Conservation (phyloP, 2,113 vertebrate species). For the Percina caprodes region DNA sequence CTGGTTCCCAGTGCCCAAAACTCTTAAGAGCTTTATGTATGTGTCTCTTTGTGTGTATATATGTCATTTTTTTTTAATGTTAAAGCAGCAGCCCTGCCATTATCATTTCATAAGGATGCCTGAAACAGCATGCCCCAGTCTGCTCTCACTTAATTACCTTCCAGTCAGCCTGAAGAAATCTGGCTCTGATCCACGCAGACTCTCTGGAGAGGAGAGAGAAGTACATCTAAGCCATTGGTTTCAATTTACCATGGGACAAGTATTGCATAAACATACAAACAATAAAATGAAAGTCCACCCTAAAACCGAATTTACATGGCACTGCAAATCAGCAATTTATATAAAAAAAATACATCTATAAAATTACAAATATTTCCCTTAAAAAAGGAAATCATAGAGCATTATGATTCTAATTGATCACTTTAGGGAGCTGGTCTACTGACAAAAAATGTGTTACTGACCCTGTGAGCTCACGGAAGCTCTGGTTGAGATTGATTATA, state of each 20-base stretch:
- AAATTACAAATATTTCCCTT: constrained; percentile 1
- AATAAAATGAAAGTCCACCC: constrained; percentile 31
- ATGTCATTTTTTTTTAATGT: constrained; percentile 30
- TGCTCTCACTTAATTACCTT: constrained; percentile 81
- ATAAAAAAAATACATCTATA: not conserved
- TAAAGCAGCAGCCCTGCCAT: constrained; percentile 54
- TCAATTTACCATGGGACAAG: constrained; percentile 69
- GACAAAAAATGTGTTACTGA: constrained; percentile 15
- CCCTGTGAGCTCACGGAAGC: constrained; percentile 1
- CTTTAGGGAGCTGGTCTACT: constrained; percentile 33
- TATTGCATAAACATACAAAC: constrained; percentile 53
- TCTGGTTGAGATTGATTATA: constrained; percentile 7
- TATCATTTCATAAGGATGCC: constrained; percentile 70
- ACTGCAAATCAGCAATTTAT: not conserved
- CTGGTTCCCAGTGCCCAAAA: not conserved
- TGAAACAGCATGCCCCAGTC: constrained; percentile 77
- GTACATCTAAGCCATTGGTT: constrained; percentile 68
- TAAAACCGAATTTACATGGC: constrained; percentile 27
- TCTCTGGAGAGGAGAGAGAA: constrained; percentile 64
- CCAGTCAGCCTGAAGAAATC: constrained; percentile 71
- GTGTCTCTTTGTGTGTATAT: constrained; percentile 23
- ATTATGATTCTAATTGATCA: constrained; percentile 21
- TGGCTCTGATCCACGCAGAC: constrained; percentile 73
- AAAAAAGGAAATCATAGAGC: constrained; percentile 21
- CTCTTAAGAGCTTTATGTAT: constrained; percentile 16